phyloP scores from a whole-genome alignment of 2,888 invertebrate genomes.

The Andrena bucephala region DNA sequence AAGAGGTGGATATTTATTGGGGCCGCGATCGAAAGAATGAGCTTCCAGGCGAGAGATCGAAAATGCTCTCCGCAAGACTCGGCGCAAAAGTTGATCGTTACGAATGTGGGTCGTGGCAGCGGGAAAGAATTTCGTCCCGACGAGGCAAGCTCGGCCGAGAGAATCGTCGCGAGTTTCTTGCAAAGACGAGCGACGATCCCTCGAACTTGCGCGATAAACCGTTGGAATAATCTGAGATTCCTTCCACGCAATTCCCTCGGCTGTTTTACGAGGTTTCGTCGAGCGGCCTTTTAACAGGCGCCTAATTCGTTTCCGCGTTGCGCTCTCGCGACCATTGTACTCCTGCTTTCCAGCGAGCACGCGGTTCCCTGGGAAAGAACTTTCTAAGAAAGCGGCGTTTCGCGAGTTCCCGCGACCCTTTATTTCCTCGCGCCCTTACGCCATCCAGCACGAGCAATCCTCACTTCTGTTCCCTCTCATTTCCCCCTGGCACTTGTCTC shows the following conservation, averaged over 20 bases:
- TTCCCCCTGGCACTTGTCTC: constrained; percentile 26
- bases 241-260: constrained; percentile 50
- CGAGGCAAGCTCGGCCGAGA: constrained; percentile 26
- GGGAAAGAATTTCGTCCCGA: neutral
- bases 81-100: no score
- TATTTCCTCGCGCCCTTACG: constrained; percentile 59
- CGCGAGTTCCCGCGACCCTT: constrained; percentile 65
- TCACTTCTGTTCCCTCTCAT: constrained; percentile 14
- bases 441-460: constrained; percentile 47
- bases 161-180: constrained; percentile 20
- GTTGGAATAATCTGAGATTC: constrained; percentile 60
- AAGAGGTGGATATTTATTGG: no score
- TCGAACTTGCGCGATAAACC: constrained; percentile 53
- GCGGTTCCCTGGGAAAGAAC: constrained; percentile 43
- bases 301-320: constrained; percentile 67
- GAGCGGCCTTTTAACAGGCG: constrained; percentile 59
- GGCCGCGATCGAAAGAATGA: no score
- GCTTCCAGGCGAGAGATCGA: no score
- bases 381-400: constrained; percentile 65
- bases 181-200: constrained; percentile 6
- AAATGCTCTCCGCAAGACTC: no score
- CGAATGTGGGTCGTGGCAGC: no score
- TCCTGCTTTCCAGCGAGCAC: constrained; percentile 27
- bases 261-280: constrained; percentile 65
- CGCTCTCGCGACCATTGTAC: constrained; percentile 45